These are phyloP conservation scores for Trachurus trachurus DNA, from an alignment of 2,797 vertebrate species.

Conservation along the genomic window DNA sequence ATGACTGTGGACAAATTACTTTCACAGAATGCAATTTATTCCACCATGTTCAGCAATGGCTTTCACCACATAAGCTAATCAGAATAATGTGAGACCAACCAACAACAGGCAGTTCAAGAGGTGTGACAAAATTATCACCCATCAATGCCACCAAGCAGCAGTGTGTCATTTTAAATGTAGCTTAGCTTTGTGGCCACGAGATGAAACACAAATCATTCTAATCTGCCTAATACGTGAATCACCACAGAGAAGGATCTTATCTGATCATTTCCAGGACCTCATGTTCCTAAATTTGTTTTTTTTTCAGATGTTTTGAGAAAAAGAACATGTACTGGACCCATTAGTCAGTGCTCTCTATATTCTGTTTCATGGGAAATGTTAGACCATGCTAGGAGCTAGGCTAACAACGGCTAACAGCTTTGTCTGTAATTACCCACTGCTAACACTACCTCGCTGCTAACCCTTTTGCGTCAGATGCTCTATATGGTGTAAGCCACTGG, in stretches of 20 bases:
- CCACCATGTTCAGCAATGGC: slow-evolving; percentile 22
- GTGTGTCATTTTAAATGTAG: slow-evolving; percentile 20
- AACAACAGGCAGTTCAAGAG: slow-evolving; percentile 33
- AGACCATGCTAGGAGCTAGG: no score
- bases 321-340: not conserved
- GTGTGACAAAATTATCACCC: slow-evolving; percentile 28
- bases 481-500: no score
- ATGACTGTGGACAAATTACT: slow-evolving; percentile 38
- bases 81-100: slow-evolving; percentile 39
- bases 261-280: slow-evolving; percentile 6
- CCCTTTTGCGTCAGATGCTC: no score
- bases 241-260: not conserved
- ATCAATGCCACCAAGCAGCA: slow-evolving; percentile 15
- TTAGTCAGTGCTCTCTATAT: not conserved
- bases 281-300: not conserved
- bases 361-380: not conserved
- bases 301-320: not conserved
- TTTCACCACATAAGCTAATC: slow-evolving; percentile 42
- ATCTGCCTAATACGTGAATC: slow-evolving; percentile 2
- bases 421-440: no score
- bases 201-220: slow-evolving; percentile 34
- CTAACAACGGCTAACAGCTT: no score
- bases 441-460: no score
- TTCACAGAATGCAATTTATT: slow-evolving; percentile 54
- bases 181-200: slow-evolving; percentile 18